phyloP scores from a whole-genome alignment of 2,113 vertebrate species.

The Verasper variegatus region DNA sequence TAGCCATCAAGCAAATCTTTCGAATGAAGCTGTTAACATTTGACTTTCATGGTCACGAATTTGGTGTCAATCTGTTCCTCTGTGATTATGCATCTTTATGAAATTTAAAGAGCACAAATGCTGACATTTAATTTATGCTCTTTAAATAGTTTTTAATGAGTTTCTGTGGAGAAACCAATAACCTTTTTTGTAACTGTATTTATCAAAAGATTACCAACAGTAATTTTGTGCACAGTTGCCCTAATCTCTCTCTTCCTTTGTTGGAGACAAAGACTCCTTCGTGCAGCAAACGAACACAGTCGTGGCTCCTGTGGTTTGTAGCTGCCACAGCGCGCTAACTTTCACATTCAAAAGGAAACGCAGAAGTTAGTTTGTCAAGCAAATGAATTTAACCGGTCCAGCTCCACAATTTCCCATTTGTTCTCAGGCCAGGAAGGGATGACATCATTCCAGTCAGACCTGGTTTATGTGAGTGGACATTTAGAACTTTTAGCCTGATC shows the following conservation, averaged over 20 bases:
- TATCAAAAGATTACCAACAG: constrained; percentile 44
- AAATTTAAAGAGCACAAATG: constrained; percentile 24
- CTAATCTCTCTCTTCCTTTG: constrained; percentile 55
- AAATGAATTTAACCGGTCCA: constrained; percentile 35
- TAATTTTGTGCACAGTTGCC: constrained; percentile 49
- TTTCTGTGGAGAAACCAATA: constrained; percentile 37
- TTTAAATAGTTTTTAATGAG: constrained; percentile 22
- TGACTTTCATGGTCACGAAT: constrained; percentile 22
- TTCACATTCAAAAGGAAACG: constrained; percentile 49
- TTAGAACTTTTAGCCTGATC: neutral
- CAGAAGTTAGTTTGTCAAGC: constrained; percentile 59
- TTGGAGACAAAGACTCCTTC: constrained; percentile 3
- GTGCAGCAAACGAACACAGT: constrained; percentile 17
- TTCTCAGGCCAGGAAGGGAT: constrained; percentile 34
- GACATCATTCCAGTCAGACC: constrained; percentile 43
- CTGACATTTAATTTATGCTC: constrained; percentile 39
- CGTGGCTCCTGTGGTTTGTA: constrained; percentile 6
- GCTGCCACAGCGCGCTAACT: constrained; percentile 1
- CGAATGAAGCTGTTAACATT: constrained; percentile 13
- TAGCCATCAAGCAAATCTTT: neutral
- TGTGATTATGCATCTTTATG: constrained; percentile 38
- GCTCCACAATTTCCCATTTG: constrained; percentile 33
- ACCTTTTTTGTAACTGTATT: constrained; percentile 45
- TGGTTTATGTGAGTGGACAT: constrained; percentile 15
- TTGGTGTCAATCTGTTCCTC: constrained; percentile 27